phyloP scores from a whole-genome alignment of 2,888 invertebrate species.

The Sicus ferrugineus region DNA sequence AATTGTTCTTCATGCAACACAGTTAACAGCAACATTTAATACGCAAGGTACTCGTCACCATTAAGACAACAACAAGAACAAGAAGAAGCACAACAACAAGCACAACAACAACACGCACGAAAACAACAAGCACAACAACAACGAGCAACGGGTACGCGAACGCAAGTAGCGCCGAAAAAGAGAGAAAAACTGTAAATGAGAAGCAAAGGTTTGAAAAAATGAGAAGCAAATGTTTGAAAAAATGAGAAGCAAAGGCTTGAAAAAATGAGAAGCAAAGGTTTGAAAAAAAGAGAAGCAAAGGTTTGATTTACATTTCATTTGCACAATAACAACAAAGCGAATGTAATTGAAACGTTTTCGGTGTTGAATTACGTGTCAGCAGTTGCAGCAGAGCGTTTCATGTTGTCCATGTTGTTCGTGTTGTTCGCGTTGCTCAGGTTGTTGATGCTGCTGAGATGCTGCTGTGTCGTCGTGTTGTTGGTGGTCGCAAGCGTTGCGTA shows the following conservation, averaged over 20 bases:
- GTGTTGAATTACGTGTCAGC: conserved; percentile 5
- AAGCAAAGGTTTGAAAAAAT: not conserved
- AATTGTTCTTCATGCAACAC: too few species aligned
- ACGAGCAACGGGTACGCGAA: not conserved
- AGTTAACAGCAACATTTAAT: not conserved
- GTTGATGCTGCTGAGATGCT: not conserved
- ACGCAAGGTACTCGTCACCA: not conserved
- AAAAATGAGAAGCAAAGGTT: not conserved
- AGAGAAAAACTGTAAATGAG: not conserved
- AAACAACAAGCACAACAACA: too few species aligned
- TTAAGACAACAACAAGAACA: not conserved
- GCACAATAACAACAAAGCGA: not conserved
- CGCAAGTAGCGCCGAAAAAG: not conserved
- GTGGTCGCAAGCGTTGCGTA: not conserved
- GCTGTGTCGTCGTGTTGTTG: not conserved
- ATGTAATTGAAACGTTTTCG: conserved; percentile 54
- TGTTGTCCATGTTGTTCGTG: conserved; percentile 4
- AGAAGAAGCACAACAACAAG: too few species aligned
- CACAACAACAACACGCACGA: too few species aligned
- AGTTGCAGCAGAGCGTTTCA: conserved; percentile 6
- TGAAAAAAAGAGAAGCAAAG: not conserved
- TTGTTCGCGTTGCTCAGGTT: not conserved
- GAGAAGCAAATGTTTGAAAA: not conserved
- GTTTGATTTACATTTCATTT: not conserved
- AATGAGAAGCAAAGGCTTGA: not conserved